Evolutionary conservation across 2,797 vertebrate species (phyloP), one percentile per base, ranked within the genome.

Genomic region (Sebastes reedi): DNA sequence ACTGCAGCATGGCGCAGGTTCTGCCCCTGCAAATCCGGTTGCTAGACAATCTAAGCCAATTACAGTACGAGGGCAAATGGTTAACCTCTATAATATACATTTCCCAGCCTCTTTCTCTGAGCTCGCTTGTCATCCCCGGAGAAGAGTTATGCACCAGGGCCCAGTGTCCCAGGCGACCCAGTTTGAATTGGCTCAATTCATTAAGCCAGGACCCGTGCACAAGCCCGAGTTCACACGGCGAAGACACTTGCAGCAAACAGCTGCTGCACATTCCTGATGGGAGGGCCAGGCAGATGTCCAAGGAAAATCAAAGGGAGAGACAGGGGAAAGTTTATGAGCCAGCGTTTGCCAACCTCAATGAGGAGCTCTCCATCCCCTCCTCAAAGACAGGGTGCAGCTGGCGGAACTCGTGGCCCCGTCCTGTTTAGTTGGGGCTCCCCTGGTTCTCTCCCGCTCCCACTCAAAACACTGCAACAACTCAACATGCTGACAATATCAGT

Each of bases 1-100:
- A 94, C 93, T 73, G 80, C 80, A 84, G 87, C 88, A 75, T 55
- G 79, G 87, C 34, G 88, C 93, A 92, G 91, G 92, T 93, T 93
- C 85, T 93, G 90, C 90, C 91, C 92, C 87, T 91, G 90, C 96
- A 97, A 99, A 98, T 98, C 97, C 96, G 96, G 96, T 97, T 97
- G 96, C 95, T 96, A 97, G 97, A 98, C 97, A 97, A 97, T 97
- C 97, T 98, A 98, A 99, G 97, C 97, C 97, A 98, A 99, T 99
- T 98, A 98, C 97, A 97, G 96, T 96, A 90, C 87, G 95, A 95
- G 97, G 97, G 96, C 95, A 96, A 94, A 95, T 90, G 94, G 95
- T 95, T 96, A 96, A 96, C 95, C 94, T 94, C 93, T 86, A 91
- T 95, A 94, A 96, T 95, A 96, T 95, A 95, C 95, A 94, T 96